phyloP scores from a whole-genome alignment of 2,888 invertebrate species.

The Cryptophagus acutangulus region DNA sequence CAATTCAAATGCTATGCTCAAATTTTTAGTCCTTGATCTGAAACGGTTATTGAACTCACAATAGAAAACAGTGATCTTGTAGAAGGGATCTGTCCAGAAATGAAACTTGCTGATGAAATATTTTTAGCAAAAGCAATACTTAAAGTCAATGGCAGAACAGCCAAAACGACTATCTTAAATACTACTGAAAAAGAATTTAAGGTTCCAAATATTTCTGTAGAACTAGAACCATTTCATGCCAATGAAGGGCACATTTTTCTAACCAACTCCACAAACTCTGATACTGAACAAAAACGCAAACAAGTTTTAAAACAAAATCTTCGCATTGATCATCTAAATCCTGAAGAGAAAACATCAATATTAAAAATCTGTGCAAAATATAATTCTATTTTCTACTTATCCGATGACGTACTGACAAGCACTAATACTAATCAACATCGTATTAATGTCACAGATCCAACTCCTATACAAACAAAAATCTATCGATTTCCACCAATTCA shows the following conservation, averaged over 20 bases:
- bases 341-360: neutral
- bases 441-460: too few species aligned
- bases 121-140: too few species aligned
- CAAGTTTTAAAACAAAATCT: neutral
- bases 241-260: too few species aligned
- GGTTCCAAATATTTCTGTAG: too few species aligned
- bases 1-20: too few species aligned
- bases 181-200: too few species aligned
- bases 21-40: conserved; percentile 10
- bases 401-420: too few species aligned
- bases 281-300: too few species aligned
- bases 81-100: conserved; percentile 14
- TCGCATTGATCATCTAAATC: neutral
- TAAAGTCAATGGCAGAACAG: conserved; percentile 12
- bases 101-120: conserved; percentile 7
- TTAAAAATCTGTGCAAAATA: conserved; percentile 26
- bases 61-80: conserved; percentile 13
- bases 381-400: conserved; percentile 35
- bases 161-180: conserved; percentile 13
- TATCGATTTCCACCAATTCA: too few species aligned
- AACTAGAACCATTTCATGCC: neutral
- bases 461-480: too few species aligned
- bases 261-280: too few species aligned
- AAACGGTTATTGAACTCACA: conserved; percentile 14
- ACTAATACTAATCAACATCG: too few species aligned